Percentiles rank a stretch among this genome's conserved stretches.
Conservation (phyloP, 2,888 invertebrate genomes). For the Drosophila prolongata region DNA sequence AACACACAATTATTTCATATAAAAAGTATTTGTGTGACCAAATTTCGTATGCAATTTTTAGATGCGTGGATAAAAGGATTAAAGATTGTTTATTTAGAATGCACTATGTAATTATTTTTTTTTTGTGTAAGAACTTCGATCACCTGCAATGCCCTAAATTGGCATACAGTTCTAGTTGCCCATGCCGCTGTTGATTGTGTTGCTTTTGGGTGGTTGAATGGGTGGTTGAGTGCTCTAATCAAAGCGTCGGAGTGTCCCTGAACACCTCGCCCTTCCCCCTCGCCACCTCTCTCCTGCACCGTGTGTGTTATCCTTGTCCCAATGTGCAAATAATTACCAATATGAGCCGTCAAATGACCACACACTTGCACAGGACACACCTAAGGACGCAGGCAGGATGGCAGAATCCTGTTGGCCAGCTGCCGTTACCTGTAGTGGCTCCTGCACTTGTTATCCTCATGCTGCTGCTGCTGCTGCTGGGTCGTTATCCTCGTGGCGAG, state of each 20-base stretch:
- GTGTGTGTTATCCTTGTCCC: slow-evolving; percentile 33
- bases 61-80: no score
- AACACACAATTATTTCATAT: no score
- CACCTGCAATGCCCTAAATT: slow-evolving; percentile 35
- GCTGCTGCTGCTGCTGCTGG: no score
- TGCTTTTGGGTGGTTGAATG: slow-evolving; percentile 10
- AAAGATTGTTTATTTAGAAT: no score
- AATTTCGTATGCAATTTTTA: no score
- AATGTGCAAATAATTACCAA: slow-evolving; percentile 73
- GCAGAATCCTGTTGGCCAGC: slow-evolving; percentile 57
- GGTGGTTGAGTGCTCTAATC: slow-evolving; percentile 46
- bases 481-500: slow-evolving; percentile 42
- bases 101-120: background rate
- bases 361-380: slow-evolving; percentile 37
- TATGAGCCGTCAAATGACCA: slow-evolving; percentile 68
- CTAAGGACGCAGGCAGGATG: slow-evolving; percentile 31
- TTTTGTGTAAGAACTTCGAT: slow-evolving; percentile 3
- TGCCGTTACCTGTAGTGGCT: slow-evolving; percentile 48
- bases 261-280: slow-evolving; percentile 9
- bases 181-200: slow-evolving; percentile 25
- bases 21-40: no score
- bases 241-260: slow-evolving; percentile 49
- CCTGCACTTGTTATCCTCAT: slow-evolving; percentile 19
- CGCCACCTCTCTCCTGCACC: background rate
- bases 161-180: slow-evolving; percentile 41